A percentile compares a stretch with the other conserved stretches of the same genome.
These are phyloP conservation scores for Nycticebus coucang DNA, from an alignment of 2,113 vertebrate species.

Conservation along the genomic window DNA sequence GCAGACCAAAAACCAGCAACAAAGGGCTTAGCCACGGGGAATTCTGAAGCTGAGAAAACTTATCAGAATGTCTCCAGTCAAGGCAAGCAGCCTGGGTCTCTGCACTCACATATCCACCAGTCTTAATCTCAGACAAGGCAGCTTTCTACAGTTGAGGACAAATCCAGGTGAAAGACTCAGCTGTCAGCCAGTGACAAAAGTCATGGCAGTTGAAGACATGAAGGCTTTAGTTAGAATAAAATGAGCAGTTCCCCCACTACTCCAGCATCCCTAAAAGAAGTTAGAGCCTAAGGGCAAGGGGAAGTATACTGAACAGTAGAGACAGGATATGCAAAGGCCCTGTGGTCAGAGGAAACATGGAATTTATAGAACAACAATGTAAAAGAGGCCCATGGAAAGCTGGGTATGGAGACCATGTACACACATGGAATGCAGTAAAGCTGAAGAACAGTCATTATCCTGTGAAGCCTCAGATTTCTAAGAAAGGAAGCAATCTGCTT, in stretches of 20 bases:
- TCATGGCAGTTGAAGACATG: background rate
- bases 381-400: accelerated
- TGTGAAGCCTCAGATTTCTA: background rate
- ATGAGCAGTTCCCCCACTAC: accelerated
- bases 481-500: background rate
- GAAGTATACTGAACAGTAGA: background rate
- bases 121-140: background rate
- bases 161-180: background rate
- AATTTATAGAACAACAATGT: accelerated
- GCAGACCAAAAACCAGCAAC: background rate
- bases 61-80: no score
- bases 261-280: background rate
- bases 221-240: background rate
- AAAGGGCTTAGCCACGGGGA: background rate
- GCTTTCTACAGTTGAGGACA: background rate
- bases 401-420: background rate
- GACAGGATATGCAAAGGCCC: background rate
- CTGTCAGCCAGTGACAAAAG: background rate
- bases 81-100: background rate
- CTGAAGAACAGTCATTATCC: background rate
- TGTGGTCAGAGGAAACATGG: background rate
- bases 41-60: background rate
- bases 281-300: background rate
- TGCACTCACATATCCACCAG: background rate
- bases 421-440: background rate